Base-by-base conservation (phyloP, 2,888 invertebrate species). In the Pheosia gnoma region DNA sequence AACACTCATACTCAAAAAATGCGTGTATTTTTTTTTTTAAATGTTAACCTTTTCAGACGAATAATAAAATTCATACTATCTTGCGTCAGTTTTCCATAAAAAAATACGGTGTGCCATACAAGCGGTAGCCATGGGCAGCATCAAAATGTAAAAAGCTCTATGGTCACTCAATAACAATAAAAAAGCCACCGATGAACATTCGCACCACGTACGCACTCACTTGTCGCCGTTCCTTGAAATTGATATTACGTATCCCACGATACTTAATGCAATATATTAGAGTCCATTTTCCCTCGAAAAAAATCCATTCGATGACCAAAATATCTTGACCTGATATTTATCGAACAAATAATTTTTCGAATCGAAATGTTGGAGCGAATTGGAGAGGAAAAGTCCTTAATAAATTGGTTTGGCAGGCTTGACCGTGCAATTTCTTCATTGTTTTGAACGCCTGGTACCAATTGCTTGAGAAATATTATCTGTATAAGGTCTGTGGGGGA, bases 101-200 rank as follows among this genome's bases (percentile, higher is more conserved):
- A 56, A 67, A 62, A 56, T 39, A 60, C 38, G 63, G 65, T 65
- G 66, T 61, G 25, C 59, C 61, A 68, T 58, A 59, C 65, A 55
- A 10, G 41, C 38, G 53, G 59, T 61, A 62, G 49, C 52, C 41
- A 41, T 60, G 70, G 59, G 70, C 73, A 76, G 70, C 73, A 76
- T 77, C 71, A 69, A 68, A 76, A 70, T 66, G 65, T 77, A 72
- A 74, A 78, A 79, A 74, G 78, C 78, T 75, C 80, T 79, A 82
- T 79, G 88, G 86, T 87, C 90, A 89, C 88, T 89, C 90, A 88
- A 90, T 88, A 87, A 86, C 83, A 88, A 86, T 91, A 90, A 89
- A 89, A 89, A 88, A 82, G 82, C 83, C 82, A 77, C 81, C 80
- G 77, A 84, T 85, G 81, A 79, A 79, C 82, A 92, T 91, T 91